Evolutionary conservation across 92 coral and sea anemone species (phyloP).

Genomic region (Actinernus sp.): DNA sequence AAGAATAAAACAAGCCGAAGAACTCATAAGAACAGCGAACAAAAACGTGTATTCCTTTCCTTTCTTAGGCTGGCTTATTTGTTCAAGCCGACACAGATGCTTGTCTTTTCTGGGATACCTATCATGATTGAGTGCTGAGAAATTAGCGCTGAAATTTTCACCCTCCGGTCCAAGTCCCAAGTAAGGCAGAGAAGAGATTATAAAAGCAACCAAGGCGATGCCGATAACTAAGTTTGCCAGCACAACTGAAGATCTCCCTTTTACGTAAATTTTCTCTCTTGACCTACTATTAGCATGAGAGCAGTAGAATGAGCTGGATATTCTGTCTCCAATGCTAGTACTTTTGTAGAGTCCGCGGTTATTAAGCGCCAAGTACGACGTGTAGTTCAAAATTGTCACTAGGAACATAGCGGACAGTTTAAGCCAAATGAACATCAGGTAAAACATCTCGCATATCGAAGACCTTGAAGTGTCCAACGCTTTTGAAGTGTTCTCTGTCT

Average conservation of each 20-base stretch:
- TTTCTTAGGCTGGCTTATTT: slow-evolving; percentile 75
- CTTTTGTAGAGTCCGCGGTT: slow-evolving; percentile 47
- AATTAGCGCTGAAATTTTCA: not conserved
- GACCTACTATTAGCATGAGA: slow-evolving; percentile 46
- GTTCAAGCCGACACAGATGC: slow-evolving; percentile 62
- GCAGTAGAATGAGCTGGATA: slow-evolving; percentile 78
- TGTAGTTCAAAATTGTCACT: slow-evolving; percentile 77
- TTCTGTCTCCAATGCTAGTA: slow-evolving; percentile 75
- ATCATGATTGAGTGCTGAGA: slow-evolving; percentile 4
- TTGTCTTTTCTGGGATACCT: not conserved
- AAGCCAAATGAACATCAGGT: slow-evolving; percentile 80
- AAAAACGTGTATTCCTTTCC: slow-evolving; percentile 82
- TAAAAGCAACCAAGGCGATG: slow-evolving; percentile 77
- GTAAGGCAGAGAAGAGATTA: slow-evolving; percentile 83
- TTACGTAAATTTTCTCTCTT: slow-evolving; percentile 33
- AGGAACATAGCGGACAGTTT: slow-evolving; percentile 78
- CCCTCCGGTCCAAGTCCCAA: slow-evolving; percentile 86
- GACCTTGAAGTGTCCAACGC: slow-evolving; percentile 40
- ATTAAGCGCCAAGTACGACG: slow-evolving; percentile 73
- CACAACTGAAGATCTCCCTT: slow-evolving; percentile 50
- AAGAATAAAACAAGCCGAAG: slow-evolving; percentile 75
- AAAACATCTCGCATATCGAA: slow-evolving; percentile 84
- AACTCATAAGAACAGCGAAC: slow-evolving; percentile 85
- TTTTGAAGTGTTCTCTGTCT: not conserved
- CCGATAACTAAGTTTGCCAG: slow-evolving; percentile 79